phyloP scores from a whole-genome alignment of 2,113 vertebrate species.

The Okapia johnstoni region DNA sequence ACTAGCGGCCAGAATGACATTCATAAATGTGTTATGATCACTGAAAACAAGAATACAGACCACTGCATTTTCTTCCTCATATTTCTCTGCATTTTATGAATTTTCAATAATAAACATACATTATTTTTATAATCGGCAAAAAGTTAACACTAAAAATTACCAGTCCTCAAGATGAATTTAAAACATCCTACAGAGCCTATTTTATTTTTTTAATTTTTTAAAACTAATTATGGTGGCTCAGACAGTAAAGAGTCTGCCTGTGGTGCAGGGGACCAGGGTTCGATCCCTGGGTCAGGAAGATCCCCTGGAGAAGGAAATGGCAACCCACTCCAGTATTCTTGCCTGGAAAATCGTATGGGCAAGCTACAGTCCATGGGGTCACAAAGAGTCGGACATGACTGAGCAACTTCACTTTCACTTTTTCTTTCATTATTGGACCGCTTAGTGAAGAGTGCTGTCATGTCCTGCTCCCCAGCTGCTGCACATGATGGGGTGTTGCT shows the following conservation, averaged over 20 bases:
- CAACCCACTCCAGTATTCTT: not conserved
- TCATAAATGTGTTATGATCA: not conserved
- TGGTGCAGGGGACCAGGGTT: not conserved
- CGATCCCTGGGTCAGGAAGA: not conserved
- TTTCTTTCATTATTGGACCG: not conserved
- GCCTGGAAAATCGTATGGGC: not conserved
- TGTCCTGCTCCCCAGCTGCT: not conserved
- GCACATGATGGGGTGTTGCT: too few species aligned
- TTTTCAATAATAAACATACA: not conserved
- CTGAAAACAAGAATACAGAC: not conserved
- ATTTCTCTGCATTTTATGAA: not conserved
- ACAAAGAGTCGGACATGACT: not conserved
- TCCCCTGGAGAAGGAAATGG: not conserved
- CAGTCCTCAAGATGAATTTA: not conserved
- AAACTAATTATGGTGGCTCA: not conserved
- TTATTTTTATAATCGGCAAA: not conserved
- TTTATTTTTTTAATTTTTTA: not conserved
- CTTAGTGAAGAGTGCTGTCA: not conserved
- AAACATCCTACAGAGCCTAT: not conserved
- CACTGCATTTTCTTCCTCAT: not conserved
- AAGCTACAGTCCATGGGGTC: not conserved
- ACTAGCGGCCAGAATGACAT: not conserved
- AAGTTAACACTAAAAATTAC: not conserved
- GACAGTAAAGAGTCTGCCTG: not conserved
- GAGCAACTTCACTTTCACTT: not conserved